Evolutionary conservation across 2,888 invertebrate species (phyloP), one percentile per base, ranked within the genome.

Genomic region (Thera obeliscata): DNA sequence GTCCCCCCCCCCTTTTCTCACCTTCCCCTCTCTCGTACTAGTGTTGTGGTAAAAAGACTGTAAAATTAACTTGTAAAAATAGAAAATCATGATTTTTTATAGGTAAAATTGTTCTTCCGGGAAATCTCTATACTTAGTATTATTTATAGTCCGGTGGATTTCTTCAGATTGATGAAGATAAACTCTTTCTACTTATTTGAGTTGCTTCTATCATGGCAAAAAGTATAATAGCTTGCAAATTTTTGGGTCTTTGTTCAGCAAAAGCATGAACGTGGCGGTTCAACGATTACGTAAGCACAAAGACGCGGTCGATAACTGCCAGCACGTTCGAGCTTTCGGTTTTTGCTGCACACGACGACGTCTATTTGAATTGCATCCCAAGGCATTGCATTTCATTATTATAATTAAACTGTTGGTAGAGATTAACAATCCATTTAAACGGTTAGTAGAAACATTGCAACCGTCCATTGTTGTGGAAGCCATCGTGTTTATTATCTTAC

Each of bases 301-400:
- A 70, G 72, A 69, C 57, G 12, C 71, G 75, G 71, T 75, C 74
- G 75, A 75, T 75, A 72, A 12, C 62, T 67, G 64, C 59, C 59
- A 55, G 48, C 55, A 63, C 49, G 12, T 59, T 64, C 58, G 66
- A 66, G 64, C 66, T 73, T 73, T 75, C 46, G 68, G 67, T 65
- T 61, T 63, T 48, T 56, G 65, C 56, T 41, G 65, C 61, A 54
- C 57, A 52, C 61, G 46, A 50, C 61, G 46, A 61, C 48, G 22
- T 59, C 55, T 48, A 38, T 66, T 57, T 54, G 38, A 62, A 58
- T 56, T 50, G 38, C 57, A 56, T 55, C 7, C 4, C 43, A 43
- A 38, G 52, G 33, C 33, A 52, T n/a, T 52, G 52, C 52, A 52
- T 7, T 50, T 50, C 22, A 50, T 50, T 50, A 22, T 50, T 22